Conservation (phyloP, 2,113 vertebrate species). For the Chrysemys picta region DNA sequence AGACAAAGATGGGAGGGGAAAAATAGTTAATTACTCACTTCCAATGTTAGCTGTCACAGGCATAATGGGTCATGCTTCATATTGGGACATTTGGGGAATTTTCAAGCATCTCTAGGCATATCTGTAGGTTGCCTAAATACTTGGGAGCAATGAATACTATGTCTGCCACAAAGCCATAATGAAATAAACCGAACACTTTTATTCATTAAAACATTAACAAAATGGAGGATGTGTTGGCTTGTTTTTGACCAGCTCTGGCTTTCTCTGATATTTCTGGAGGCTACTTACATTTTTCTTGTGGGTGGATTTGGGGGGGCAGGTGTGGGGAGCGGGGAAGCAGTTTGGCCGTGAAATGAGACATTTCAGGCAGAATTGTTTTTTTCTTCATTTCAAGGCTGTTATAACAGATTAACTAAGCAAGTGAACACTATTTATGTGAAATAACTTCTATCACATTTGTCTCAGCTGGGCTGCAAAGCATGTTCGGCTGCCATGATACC, state of each 20-base stretch:
- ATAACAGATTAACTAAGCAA: slow-evolving; percentile 41
- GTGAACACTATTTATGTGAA: slow-evolving; percentile 24
- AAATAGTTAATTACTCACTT: neutral
- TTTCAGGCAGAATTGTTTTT: slow-evolving; percentile 5
- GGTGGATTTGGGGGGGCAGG: neutral
- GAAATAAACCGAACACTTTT: neutral
- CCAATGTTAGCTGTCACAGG: neutral
- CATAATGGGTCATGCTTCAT: neutral
- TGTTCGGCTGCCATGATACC: neutral
- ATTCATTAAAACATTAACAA: neutral
- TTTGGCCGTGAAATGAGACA: neutral
- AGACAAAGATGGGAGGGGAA: neutral
- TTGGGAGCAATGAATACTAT: neutral
- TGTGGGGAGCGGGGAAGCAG: neutral
- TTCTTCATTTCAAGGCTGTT: neutral
- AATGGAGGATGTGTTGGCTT: neutral
- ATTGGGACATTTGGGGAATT: neutral
- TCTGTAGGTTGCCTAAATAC: neutral
- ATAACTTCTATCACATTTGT: neutral
- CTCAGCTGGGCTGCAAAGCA: slow-evolving; percentile 21
- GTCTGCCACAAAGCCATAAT: fast-evolving
- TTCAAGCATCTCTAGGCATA: neutral
- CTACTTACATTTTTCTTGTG: neutral
- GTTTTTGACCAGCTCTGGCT: neutral
- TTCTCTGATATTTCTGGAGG: neutral